These are phyloP conservation scores for Calameuta pallipes DNA, from an alignment of 2,888 invertebrate genomes.

Conservation along the genomic window DNA sequence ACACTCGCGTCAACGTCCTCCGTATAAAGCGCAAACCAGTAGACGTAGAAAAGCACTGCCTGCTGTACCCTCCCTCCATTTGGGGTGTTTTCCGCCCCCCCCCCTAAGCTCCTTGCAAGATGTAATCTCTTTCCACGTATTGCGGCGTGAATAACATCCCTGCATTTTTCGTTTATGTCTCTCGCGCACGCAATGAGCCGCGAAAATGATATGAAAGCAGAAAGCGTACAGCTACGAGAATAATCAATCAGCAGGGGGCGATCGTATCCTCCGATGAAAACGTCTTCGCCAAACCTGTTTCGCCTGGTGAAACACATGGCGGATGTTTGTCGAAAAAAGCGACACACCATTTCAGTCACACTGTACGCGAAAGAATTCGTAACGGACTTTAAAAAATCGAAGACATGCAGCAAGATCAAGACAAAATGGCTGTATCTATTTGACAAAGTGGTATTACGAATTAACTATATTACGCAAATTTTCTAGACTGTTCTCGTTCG, in stretches of 20 bases:
- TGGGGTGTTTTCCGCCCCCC: not conserved
- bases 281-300: not conserved
- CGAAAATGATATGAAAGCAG: constrained; percentile 8
- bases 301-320: not conserved
- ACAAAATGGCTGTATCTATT: not conserved
- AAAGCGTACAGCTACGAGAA: not conserved
- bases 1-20: not conserved
- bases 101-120: not conserved
- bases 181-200: constrained; percentile 24
- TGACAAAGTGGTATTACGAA: not conserved
- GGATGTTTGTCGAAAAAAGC: not conserved
- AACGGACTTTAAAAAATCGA: not conserved
- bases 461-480: not conserved
- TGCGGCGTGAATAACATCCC: constrained; percentile 32
- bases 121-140: constrained; percentile 24
- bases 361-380: not conserved
- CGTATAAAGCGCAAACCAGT: not conserved
- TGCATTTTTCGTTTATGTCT: constrained; percentile 28
- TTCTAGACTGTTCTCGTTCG: not conserved
- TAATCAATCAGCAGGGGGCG: not conserved
- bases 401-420: not conserved
- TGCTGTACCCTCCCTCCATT: not conserved
- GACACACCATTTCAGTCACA: not conserved
- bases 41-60: not conserved
- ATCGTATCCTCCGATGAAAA: not conserved